Evolutionary conservation across 2,888 invertebrate genomes (phyloP).

Genomic region (Hoplodrina blanda): DNA sequence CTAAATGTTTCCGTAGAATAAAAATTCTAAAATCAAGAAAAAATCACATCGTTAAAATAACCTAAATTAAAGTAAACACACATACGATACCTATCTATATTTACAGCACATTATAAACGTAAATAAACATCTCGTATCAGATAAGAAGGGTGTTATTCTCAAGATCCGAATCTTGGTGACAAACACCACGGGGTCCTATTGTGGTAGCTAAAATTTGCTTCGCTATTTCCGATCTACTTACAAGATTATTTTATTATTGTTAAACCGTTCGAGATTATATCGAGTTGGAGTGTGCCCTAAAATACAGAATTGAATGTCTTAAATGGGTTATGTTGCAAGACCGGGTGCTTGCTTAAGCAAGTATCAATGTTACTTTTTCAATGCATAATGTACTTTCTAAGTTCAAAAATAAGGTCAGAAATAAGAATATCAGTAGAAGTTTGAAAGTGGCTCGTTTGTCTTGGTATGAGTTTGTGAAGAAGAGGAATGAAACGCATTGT

Average conservation of each 20-base stretch:
- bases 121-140: conserved; percentile 83
- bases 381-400: too few species aligned
- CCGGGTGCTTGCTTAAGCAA: too few species aligned
- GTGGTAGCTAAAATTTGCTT: conserved; percentile 89
- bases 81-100: conserved; percentile 31
- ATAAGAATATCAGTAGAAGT: too few species aligned
- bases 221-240: conserved; percentile 87
- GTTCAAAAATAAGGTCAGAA: too few species aligned
- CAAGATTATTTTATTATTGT: conserved; percentile 87
- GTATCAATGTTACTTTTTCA: not conserved
- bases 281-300: conserved; percentile 66
- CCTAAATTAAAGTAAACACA: conserved; percentile 3
- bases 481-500: too few species aligned
- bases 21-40: too few species aligned
- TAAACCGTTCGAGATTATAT: conserved; percentile 74
- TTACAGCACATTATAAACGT: conserved; percentile 66
- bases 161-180: conserved; percentile 85
- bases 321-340: conserved; percentile 44
- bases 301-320: conserved; percentile 51
- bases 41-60: not conserved
- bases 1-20: too few species aligned
- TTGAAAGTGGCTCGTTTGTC: too few species aligned
- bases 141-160: conserved; percentile 82
- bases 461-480: too few species aligned
- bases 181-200: conserved; percentile 85